Percentiles rank a stretch among this genome's conserved stretches.
phyloP scores from a whole-genome alignment of 92 coral and sea anemone genomes.

The Heteractis magnifica region DNA sequence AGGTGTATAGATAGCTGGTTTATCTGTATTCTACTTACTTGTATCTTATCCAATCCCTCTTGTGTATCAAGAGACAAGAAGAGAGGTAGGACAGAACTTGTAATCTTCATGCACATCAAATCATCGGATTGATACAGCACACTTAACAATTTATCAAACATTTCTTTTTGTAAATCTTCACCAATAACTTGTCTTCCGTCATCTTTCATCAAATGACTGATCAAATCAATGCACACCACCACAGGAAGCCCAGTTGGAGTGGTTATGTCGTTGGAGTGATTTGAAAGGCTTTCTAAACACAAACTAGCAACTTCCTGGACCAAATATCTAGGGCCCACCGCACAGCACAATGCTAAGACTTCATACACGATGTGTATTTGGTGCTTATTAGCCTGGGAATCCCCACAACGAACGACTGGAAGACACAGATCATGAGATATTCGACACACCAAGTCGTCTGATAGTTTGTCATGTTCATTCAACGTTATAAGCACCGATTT shows the following conservation, averaged over 20 bases:
- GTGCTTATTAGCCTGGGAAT: conserved; percentile 38
- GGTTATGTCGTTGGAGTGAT: conserved; percentile 30
- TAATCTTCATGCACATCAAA: conserved; percentile 62
- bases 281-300: conserved; percentile 43
- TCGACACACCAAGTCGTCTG: conserved; percentile 32
- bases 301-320: conserved; percentile 33
- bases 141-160: conserved; percentile 61
- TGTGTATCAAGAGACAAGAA: conserved; percentile 47
- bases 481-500: conserved; percentile 53
- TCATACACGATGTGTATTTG: conserved; percentile 61
- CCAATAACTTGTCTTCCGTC: conserved; percentile 26
- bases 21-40: conserved; percentile 31
- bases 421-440: conserved; percentile 46
- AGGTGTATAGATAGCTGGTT: background rate
- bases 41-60: conserved; percentile 14
- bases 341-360: conserved; percentile 58
- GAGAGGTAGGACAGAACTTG: conserved; percentile 65
- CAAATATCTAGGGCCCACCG: conserved; percentile 39
- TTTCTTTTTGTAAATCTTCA: conserved; percentile 45
- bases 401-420: conserved; percentile 40
- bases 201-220: conserved; percentile 58
- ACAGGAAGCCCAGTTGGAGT: conserved; percentile 40
- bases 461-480: conserved; percentile 44
- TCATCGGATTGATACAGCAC: conserved; percentile 55
- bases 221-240: conserved; percentile 75